phyloP scores from a whole-genome alignment of 2,797 vertebrate genomes.

The Acanthiza pusilla region DNA sequence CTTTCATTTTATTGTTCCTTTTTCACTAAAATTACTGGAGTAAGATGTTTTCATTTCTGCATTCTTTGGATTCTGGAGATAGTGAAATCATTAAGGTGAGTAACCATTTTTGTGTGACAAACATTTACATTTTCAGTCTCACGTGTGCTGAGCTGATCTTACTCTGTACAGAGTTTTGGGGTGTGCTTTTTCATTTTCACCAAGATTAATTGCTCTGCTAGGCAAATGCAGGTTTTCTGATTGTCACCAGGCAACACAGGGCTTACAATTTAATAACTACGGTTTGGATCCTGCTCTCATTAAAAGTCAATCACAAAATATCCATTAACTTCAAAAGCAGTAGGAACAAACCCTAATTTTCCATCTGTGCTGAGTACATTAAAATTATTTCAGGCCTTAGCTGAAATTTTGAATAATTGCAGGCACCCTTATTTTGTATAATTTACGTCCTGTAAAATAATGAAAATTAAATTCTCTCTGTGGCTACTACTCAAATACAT shows the following conservation, averaged over 20 bases:
- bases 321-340: conserved; percentile 50
- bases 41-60: not conserved
- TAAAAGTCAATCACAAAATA: conserved; percentile 42
- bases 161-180: not conserved
- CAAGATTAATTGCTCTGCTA: not conserved
- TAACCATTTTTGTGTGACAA: not conserved
- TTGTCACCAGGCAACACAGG: conserved; percentile 35
- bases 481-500: not conserved
- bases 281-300: not conserved
- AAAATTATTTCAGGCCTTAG: not conserved
- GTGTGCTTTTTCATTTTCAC: not conserved
- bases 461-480: not conserved
- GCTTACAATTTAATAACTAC: not conserved
- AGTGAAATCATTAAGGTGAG: not conserved
- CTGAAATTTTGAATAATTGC: conserved; percentile 6
- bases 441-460: not conserved
- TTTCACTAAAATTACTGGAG: not conserved
- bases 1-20: not conserved
- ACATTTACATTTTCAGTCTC: not conserved
- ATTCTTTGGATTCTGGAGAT: not conserved
- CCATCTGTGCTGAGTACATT: conserved; percentile 7
- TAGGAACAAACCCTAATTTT: conserved; percentile 19
- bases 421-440: not conserved
- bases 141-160: not conserved
- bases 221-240: conserved; percentile 1